Evolutionary conservation across 2,797 vertebrate species (phyloP).

Genomic region (Parotocinclus haroldoi): DNA sequence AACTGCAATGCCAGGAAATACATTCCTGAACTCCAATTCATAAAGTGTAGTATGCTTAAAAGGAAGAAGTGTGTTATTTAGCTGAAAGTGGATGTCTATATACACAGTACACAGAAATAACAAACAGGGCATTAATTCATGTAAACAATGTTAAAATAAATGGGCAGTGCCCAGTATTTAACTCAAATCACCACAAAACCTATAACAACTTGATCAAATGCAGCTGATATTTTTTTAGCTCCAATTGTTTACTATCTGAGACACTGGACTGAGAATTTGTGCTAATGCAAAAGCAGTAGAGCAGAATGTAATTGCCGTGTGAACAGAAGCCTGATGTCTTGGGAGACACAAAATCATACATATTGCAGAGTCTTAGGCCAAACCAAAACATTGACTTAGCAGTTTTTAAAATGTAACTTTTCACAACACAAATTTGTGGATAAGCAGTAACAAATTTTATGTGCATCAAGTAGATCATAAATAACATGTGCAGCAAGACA

Average conservation of each 20-base stretch:
- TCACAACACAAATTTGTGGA: slow-evolving; percentile 52
- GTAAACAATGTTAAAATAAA: not conserved
- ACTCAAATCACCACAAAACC: not conserved
- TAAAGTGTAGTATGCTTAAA: slow-evolving; percentile 33
- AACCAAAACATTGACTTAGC: slow-evolving; percentile 52
- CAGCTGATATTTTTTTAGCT: not conserved
- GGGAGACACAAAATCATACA: slow-evolving; percentile 9
- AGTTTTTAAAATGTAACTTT: slow-evolving; percentile 49
- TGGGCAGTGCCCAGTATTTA: not conserved
- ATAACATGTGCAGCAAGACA: slow-evolving; percentile 58
- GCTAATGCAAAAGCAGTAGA: too few relatives aligned
- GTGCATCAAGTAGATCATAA: slow-evolving; percentile 60
- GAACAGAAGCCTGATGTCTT: not conserved
- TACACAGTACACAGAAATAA: too few relatives aligned
- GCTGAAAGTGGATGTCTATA: too few relatives aligned
- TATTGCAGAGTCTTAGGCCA: slow-evolving; percentile 30
- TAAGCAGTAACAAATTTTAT: slow-evolving; percentile 56
- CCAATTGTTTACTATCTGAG: not conserved
- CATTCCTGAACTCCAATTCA: slow-evolving; percentile 69
- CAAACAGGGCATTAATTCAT: too few relatives aligned
- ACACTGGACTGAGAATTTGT: slow-evolving; percentile 1
- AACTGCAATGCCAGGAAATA: slow-evolving; percentile 74
- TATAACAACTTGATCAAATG: not conserved
- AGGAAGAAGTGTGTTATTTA: not conserved
- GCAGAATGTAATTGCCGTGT: slow-evolving; percentile 26